Conservation (phyloP, 2,888 invertebrate genomes). For the Diabrotica balteata region DNA sequence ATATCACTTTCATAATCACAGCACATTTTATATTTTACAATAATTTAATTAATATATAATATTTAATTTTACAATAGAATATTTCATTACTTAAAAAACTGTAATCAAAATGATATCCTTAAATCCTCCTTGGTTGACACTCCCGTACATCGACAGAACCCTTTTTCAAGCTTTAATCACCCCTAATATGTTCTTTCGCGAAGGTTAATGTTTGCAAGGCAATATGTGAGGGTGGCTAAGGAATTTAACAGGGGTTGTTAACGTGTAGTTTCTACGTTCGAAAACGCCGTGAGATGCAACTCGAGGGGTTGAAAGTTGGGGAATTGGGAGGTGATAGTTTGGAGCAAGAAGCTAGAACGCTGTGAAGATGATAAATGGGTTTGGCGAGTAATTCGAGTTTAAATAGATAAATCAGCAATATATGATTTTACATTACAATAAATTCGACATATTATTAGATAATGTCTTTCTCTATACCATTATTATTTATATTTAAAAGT, state of each 20-base stretch:
- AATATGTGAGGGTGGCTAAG: conserved; percentile 35
- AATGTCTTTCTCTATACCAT: no score
- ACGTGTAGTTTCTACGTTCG: conserved; percentile 21
- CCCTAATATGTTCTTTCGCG: conserved; percentile 43
- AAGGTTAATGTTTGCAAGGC: conserved; percentile 43
- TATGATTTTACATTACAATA: no score
- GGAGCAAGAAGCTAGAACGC: conserved; percentile 1
- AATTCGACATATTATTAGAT: no score
- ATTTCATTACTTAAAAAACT: no score
- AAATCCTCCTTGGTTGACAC: no score
- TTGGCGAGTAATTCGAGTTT: conserved; percentile 12
- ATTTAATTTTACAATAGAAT: no score
- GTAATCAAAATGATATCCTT: no score
- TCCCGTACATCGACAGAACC: conserved; percentile 37
- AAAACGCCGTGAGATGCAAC: conserved; percentile 9
- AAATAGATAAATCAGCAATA: not conserved
- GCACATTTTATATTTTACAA: no score
- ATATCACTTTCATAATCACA: no score
- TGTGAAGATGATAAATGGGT: conserved; percentile 18
- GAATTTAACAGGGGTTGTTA: conserved; percentile 27
- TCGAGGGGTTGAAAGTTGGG: conserved; percentile 4
- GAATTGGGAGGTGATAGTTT: not conserved
- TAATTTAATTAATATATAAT: no score
- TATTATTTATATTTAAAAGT: no score
- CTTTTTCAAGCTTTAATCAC: conserved; percentile 50